Evolutionary conservation across 2,888 invertebrate genomes (phyloP), one percentile per base, ranked within the genome.

Genomic region (Creontiades dilutus): DNA sequence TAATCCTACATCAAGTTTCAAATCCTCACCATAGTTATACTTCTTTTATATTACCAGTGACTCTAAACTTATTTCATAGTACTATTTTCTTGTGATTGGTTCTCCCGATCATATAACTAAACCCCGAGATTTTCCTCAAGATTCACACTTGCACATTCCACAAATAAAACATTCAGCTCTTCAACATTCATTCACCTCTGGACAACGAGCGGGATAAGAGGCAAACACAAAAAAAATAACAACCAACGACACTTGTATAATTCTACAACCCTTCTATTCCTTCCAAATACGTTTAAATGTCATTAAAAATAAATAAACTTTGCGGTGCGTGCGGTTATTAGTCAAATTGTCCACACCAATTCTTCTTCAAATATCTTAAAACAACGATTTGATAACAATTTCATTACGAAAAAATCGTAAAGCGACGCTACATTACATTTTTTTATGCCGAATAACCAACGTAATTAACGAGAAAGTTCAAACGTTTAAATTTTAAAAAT

Each of bases 221-320:
- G 37, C 11, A 12, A 23, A 11, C 23, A 68, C 19, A 0, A 27
- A 68, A 68, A 19, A 19, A 61, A 4, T 23, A 68, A 23, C 46
- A 78, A 46, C 82, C 52, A 52, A 82, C 82, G 47, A 82, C 82
- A 23, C 52, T 48, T 47, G 57, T 61, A 68, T 86, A 86, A 19
- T 86, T 86, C 75, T 75, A 68, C 75, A 75, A 75, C 68, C 86
- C 48, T 28, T 57, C 85, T 85, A 85, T 37, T 85, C 52, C 27
- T 82, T 82, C 48, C 78, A 37, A 78, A 78, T 82, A 82, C 23
- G 52, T 16, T 52, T 11, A 82, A 82, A 82, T 82, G 52, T 23
- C 47, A 82, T 82, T 47, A 19, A 82, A 82, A 82, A 82, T 82
- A 82, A 82, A 82, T 52, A 14, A 23, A 52, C 52, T 82, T 48